Evolutionary conservation across 1,140 invertebrate species (phyloP), one percentile per base, ranked within the genome.

Genomic region (Heterodera schachtii): DNA sequence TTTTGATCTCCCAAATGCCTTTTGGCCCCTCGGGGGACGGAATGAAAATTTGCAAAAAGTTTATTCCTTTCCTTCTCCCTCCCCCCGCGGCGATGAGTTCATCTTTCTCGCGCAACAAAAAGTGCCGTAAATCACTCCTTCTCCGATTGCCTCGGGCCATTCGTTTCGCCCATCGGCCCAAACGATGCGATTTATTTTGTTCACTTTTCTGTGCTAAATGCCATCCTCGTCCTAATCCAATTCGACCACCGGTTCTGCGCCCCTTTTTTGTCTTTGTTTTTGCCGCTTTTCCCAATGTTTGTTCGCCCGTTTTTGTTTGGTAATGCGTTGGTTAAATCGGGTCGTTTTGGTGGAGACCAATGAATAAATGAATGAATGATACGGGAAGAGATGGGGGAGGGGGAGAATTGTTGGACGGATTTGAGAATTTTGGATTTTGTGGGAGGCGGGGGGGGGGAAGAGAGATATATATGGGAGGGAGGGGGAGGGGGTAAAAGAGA

Each of bases 91-190:
- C 57, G 49, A 52, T 52, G 49, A 52, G 49, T 52, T 52, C 49
- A 52, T 52, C 49, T 60, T 64, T 64, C 57, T 64, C 57, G 57
- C 57, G 57, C 57, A 64, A 64, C 11, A 64, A 64, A 64, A 64
- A 64, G 57, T 64, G 8, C 57, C 57, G 57, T 64, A 64, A 64
- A 64, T 64, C 57, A 64, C 16, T 64, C 57, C 57, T 13, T 19
- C 57, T 5, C 16, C 16, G 2, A 64, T 64, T 64, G 57, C 57
- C 57, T 64, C 4, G 57, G 57, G 57, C 57, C 13, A 64, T 64
- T 64, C 57, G 57, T 19, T 64, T 19, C 57, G 11, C 16, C 19
- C 57, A 13, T 64, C 57, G 16, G 57, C 57, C 13, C 57, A 64
- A 64, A 64, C 1, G 31, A 31, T 64, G 57, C 11, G 16, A 64